Evolutionary conservation across 2,888 invertebrate genomes (phyloP), one percentile per base, ranked within the genome.

Genomic region (Sclerodermus sp.): DNA sequence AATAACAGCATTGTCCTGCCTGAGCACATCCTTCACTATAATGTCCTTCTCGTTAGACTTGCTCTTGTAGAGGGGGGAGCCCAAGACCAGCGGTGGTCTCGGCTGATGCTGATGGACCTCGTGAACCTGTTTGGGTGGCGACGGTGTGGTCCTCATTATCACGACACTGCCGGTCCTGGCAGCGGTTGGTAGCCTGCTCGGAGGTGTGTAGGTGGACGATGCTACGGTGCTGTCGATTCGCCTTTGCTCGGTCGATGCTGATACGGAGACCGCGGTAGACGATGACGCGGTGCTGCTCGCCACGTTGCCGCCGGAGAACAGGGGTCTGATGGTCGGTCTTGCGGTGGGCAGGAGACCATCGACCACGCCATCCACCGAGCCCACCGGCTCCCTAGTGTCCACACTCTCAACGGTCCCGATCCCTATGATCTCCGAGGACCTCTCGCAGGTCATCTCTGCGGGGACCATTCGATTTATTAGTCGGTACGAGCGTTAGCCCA

Each of bases 1-100:
- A 65, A 93, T 88, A 15, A 95, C 91, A 0, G 93, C 87, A 74
- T 87, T 91, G 66, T 92, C 93, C 77, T 91, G 90, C 57, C 90
- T 81, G 72, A 90, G 89, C 9, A 93, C 93, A 68, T 90, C 91
- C 75, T 91, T 90, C 30, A 93, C 90, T 17, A 93, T 88, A 16
- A 94, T 91, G 73, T 91, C 91, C 62, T 87, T 88, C 58, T 88
- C 87, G 58, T 83, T 85, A 43, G 86, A 81, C 65, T 87, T 88
- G 1, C 82, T 75, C 55, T 82, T 82, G 57, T 82, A 83, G 14
- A 73, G 85, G 6, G 87, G 86, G 66, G 85, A 88, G 53, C 85
- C 88, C 77, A 89, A 84, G 5, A 90, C 85, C 55, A 90, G 79
- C 0, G 90, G 87, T 15, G 90, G 89, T 49, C 87, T 81, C 0